These are phyloP conservation scores for Esox lucius DNA, from an alignment of 2,797 vertebrate species.

Conservation along the genomic window DNA sequence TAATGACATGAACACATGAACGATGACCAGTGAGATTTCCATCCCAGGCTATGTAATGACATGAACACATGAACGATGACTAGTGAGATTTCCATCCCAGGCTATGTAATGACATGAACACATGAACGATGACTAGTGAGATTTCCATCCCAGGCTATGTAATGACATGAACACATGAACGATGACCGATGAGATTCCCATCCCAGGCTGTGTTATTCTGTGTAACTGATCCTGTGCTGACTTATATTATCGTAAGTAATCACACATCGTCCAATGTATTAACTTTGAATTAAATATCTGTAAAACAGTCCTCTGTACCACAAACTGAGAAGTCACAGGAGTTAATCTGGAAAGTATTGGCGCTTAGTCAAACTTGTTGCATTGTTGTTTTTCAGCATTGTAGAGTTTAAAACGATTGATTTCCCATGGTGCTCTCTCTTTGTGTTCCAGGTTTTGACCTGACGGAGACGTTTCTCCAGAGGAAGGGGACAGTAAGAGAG, in stretches of 20 bases:
- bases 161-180: not conserved
- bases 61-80: not conserved
- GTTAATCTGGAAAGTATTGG: not conserved
- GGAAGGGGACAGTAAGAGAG: constrained; percentile 79
- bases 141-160: no score
- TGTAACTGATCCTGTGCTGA: not conserved
- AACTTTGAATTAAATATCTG: not conserved
- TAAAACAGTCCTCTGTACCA: not conserved
- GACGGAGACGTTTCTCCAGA: constrained; percentile 87
- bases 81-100: no score
- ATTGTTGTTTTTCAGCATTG: not conserved
- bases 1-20: not conserved
- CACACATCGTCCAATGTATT: not conserved
- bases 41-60: no score
- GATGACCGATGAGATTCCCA: no score
- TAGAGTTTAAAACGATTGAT: not conserved
- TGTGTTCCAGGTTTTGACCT: constrained; percentile 89
- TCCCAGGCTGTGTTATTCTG: no score
- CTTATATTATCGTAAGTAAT: not conserved
- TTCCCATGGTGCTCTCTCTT: constrained; percentile 18
- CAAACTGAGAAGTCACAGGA: not conserved
- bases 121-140: no score
- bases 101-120: not conserved
- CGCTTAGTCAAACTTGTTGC: not conserved
- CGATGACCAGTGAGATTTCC: no score